Percentiles rank a stretch among this genome's conserved stretches.
Evolutionary conservation across 2,113 vertebrate species (phyloP).

Genomic region (Solea senegalensis): DNA sequence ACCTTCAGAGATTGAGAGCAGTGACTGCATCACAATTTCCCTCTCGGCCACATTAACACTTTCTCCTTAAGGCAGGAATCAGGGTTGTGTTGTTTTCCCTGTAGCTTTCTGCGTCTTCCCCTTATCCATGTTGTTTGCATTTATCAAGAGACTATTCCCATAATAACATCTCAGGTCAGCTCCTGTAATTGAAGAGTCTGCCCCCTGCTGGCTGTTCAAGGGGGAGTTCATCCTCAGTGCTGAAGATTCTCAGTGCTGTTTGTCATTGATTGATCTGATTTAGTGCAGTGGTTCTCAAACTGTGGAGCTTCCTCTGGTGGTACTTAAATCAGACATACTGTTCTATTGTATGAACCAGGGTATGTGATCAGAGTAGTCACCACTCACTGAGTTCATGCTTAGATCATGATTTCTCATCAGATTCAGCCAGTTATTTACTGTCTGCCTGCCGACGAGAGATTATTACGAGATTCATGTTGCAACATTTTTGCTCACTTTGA

Average conservation of each 20-base stretch:
- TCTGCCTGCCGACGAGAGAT: too few relatives aligned
- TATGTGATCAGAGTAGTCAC: conserved; percentile 14
- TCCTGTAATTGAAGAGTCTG: conserved; percentile 17
- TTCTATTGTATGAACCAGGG: too few relatives aligned
- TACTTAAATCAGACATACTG: too few relatives aligned
- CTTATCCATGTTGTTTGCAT: not conserved
- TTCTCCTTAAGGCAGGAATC: not conserved
- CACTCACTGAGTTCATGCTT: conserved; percentile 25
- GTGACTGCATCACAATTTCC: not conserved
- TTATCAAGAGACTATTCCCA: conserved; percentile 16
- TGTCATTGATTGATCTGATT: conserved; percentile 34
- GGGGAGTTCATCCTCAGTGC: not conserved
- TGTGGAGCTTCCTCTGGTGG: too few relatives aligned
- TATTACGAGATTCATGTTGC: too few relatives aligned
- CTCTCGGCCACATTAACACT: too few relatives aligned
- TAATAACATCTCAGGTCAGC: not conserved
- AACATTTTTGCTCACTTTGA: too few relatives aligned
- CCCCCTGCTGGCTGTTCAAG: conserved; percentile 62
- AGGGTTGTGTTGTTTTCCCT: not conserved
- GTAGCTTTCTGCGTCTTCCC: not conserved
- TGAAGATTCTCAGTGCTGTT: not conserved
- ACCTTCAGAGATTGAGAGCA: not conserved
- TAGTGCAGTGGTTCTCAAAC: not conserved
- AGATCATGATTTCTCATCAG: too few relatives aligned
- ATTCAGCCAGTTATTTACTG: too few relatives aligned